Evolutionary conservation across 2,888 invertebrate species (phyloP).

Genomic region (Meta bourneti): DNA sequence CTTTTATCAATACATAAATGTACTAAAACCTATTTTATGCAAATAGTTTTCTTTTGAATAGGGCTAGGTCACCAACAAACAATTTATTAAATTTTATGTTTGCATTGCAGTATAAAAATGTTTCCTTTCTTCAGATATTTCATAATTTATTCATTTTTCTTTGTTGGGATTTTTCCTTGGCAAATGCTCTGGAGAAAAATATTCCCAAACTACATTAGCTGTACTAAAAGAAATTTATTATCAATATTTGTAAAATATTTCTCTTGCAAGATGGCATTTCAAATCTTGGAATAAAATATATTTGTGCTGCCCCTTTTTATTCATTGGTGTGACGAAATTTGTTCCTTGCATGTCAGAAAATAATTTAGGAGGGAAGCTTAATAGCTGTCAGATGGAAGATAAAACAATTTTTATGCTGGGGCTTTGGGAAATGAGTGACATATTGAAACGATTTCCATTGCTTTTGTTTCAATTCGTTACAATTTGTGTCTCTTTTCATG

Average conservation of each 20-base stretch:
- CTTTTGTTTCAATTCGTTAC: too few relatives aligned
- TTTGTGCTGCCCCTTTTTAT: not conserved
- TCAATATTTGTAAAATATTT: not conserved
- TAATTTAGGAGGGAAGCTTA: not conserved
- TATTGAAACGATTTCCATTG: too few relatives aligned
- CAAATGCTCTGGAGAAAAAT: not conserved
- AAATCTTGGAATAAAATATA: not conserved
- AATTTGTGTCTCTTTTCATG: too few relatives aligned
- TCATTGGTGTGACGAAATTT: not conserved
- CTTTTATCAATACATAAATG: too few relatives aligned
- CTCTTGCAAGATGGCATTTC: not conserved
- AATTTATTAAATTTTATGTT: not conserved
- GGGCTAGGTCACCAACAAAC: not conserved
- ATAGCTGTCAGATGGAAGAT: too few relatives aligned
- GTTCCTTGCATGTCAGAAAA: not conserved
- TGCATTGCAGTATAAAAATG: not conserved
- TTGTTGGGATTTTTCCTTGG: not conserved
- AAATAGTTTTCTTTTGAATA: too few relatives aligned
- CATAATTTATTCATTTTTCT: not conserved
- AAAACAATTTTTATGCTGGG: too few relatives aligned
- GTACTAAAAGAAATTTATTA: not conserved
- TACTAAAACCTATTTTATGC: too few relatives aligned
- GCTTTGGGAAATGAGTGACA: too few relatives aligned
- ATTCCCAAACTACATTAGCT: not conserved
- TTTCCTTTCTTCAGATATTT: not conserved